Percentiles rank a stretch among this genome's conserved stretches.
phyloP scores from a whole-genome alignment of 2,797 vertebrate species.

The Siniperca scherzeri region DNA sequence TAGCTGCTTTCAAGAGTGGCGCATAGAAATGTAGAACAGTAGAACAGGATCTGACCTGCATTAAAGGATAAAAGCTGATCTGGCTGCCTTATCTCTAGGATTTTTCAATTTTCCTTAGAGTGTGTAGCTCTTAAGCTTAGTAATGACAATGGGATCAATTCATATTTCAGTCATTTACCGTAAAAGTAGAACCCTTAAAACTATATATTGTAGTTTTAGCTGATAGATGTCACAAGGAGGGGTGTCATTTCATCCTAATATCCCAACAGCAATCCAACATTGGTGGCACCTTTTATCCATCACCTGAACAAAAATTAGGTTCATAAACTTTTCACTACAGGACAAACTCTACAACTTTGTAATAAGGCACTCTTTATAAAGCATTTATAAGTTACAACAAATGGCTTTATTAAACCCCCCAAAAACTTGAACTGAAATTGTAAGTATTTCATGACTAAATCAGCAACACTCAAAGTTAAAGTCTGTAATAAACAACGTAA shows the following conservation, averaged over 20 bases:
- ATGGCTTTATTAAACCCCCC: not conserved
- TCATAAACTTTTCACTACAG: not conserved
- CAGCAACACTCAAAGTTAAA: not conserved
- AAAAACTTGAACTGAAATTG: too few species aligned
- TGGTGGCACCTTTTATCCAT: not conserved
- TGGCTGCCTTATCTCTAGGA: not conserved
- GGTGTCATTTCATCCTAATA: not conserved
- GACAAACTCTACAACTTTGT: not conserved
- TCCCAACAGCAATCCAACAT: not conserved
- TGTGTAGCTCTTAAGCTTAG: slow-evolving; percentile 25
- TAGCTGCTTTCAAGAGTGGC: not conserved
- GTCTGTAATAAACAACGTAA: not conserved
- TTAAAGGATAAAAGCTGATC: slow-evolving; percentile 2
- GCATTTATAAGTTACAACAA: too few species aligned
- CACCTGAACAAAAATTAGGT: not conserved
- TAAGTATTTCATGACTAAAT: not conserved
- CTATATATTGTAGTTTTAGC: slow-evolving; percentile 1
- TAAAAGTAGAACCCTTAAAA: not conserved
- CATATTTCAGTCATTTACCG: slow-evolving; percentile 2
- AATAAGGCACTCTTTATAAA: not conserved
- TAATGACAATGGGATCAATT: slow-evolving; percentile 36
- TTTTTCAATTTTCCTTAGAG: slow-evolving; percentile 19
- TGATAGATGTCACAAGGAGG: not conserved
- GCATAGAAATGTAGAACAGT: slow-evolving; percentile 4
- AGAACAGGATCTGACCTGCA: slow-evolving; percentile 4